A percentile compares a stretch with the other conserved stretches of the same genome.
Conservation (phyloP, 2,113 vertebrate genomes). For the Rhegmatorhina hoffmannsi region DNA sequence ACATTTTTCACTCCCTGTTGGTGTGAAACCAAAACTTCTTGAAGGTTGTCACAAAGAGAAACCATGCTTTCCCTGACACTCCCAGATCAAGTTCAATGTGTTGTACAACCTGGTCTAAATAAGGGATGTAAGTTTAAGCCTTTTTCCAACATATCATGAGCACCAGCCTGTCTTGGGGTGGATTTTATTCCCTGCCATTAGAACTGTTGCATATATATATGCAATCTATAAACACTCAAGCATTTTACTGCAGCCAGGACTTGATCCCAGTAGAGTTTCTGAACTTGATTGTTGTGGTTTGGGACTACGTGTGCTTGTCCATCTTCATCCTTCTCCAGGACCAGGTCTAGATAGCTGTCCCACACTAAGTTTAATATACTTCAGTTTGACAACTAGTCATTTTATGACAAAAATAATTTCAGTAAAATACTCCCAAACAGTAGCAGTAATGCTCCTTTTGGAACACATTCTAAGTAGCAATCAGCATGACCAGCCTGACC, state of each 20-base stretch:
- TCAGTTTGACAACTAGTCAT: background rate
- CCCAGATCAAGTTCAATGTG: background rate
- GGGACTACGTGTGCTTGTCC: background rate
- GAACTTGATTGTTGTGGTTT: background rate
- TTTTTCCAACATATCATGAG: background rate
- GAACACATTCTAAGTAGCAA: constrained; percentile 7
- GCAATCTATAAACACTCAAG: background rate
- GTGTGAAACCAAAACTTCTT: background rate
- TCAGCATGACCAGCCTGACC: background rate
- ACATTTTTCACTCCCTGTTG: background rate
- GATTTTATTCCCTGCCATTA: background rate
- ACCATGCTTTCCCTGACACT: background rate
- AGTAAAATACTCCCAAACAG: background rate
- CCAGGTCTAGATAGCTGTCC: background rate
- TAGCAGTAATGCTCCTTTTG: constrained; percentile 8
- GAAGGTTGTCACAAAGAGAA: background rate
- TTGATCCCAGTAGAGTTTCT: background rate
- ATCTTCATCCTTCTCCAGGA: background rate
- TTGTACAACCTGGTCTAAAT: background rate
- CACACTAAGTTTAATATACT: background rate
- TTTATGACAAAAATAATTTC: constrained; percentile 12
- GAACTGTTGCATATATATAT: background rate
- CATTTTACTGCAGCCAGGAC: background rate
- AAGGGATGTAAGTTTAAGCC: background rate
- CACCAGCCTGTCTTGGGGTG: background rate